phyloP scores from a whole-genome alignment of 1,140 invertebrate species.

The Chrysoperla carnea region DNA sequence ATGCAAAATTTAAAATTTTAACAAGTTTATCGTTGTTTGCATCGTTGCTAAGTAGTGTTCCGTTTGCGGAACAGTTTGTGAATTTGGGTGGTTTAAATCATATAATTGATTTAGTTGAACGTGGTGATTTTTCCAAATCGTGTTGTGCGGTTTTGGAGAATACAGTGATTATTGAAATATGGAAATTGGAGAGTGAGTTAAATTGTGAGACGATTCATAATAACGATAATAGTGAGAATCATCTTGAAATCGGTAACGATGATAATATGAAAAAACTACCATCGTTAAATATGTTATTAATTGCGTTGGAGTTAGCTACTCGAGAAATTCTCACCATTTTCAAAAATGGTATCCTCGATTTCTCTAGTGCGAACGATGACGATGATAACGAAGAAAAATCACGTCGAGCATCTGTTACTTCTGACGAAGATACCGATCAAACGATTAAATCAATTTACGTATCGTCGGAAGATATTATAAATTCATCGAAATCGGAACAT shows the following conservation, averaged over 20 bases:
- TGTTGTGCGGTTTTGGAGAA: slow-evolving; percentile 42
- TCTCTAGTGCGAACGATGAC: slow-evolving; percentile 9
- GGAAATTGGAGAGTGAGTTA: slow-evolving; percentile 23
- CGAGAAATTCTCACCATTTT: slow-evolving; percentile 20
- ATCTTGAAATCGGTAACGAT: slow-evolving; percentile 14
- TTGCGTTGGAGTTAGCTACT: slow-evolving; percentile 28
- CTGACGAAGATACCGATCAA: slow-evolving; percentile 9
- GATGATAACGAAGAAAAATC: not conserved
- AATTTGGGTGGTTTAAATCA: slow-evolving; percentile 33
- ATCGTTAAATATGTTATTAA: slow-evolving; percentile 31
- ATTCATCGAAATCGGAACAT: too few species aligned
- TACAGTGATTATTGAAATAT: slow-evolving; percentile 37
- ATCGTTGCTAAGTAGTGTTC: slow-evolving; percentile 29
- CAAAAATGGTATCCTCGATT: slow-evolving; percentile 6
- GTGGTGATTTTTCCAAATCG: slow-evolving; percentile 32
- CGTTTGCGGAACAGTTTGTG: slow-evolving; percentile 37
- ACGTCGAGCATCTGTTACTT: not conserved
- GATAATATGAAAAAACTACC: slow-evolving; percentile 21
- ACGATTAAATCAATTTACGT: too few species aligned
- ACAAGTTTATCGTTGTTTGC: slow-evolving; percentile 40
- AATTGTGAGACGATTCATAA: slow-evolving; percentile 7
- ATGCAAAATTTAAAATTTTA: slow-evolving; percentile 34
- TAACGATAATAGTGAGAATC: not conserved
- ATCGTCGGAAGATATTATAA: too few species aligned
- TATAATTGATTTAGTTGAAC: slow-evolving; percentile 29